phyloP scores from a whole-genome alignment of 2,888 invertebrate species.

The Maniola hyperantus region DNA sequence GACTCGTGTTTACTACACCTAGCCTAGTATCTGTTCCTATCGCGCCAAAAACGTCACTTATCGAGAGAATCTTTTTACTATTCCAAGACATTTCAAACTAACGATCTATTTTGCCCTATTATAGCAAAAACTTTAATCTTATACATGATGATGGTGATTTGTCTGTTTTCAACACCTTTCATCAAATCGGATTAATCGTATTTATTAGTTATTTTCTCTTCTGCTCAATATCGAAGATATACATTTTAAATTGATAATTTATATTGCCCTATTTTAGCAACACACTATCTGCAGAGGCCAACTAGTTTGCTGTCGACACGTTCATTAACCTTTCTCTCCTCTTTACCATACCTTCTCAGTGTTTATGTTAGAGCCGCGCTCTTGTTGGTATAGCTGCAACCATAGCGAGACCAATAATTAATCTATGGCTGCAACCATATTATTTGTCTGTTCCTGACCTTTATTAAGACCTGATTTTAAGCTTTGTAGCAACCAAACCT shows the following conservation, averaged over 20 bases:
- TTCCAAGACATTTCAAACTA: neutral
- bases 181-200: neutral
- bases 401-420: too few relatives aligned
- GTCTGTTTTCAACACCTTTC: neutral
- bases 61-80: neutral
- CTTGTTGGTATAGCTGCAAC: neutral
- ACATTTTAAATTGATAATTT: neutral
- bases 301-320: neutral
- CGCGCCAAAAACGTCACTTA: slow-evolving; percentile 5
- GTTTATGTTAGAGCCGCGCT: too few relatives aligned
- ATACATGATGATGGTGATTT: too few relatives aligned
- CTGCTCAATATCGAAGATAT: neutral
- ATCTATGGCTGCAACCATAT: too few relatives aligned
- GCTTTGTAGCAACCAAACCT: too few relatives aligned
- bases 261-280: too few relatives aligned
- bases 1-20: slow-evolving; percentile 48
- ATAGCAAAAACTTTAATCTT: neutral
- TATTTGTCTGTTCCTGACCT: neutral
- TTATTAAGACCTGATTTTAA: too few relatives aligned
- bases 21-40: slow-evolving; percentile 8
- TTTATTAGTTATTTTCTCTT: neutral
- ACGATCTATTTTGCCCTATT: neutral
- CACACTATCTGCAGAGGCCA: too few relatives aligned
- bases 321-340: neutral
- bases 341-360: neutral